Percentiles rank a stretch among this genome's conserved stretches.
Conservation (phyloP, 2,888 invertebrate species). For the Lepas anatifera region DNA sequence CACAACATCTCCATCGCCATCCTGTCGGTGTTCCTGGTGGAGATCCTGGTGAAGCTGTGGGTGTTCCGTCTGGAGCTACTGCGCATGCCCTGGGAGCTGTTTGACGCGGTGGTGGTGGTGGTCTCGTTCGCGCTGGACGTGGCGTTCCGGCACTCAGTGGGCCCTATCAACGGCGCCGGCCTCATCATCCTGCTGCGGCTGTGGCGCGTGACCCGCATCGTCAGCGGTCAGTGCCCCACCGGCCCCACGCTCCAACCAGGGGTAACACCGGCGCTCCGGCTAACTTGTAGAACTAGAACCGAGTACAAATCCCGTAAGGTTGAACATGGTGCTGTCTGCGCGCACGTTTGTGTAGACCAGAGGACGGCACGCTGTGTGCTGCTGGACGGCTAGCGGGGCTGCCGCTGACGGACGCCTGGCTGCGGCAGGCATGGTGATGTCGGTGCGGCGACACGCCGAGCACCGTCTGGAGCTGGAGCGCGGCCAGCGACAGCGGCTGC, state of each 20-base stretch:
- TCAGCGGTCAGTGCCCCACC: slow-evolving; percentile 33
- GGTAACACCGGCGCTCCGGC: too few relatives aligned
- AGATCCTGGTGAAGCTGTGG: slow-evolving; percentile 32
- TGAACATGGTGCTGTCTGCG: too few relatives aligned
- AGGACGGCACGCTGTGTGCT: too few relatives aligned
- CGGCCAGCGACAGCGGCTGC: not conserved
- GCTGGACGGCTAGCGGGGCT: not conserved
- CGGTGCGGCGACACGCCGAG: slow-evolving; percentile 16
- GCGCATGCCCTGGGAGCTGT: slow-evolving; percentile 34
- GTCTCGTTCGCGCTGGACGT: slow-evolving; percentile 35
- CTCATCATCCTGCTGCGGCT: slow-evolving; percentile 35
- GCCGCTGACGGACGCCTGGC: not conserved
- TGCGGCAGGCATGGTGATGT: slow-evolving; percentile 24
- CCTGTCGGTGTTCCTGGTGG: slow-evolving; percentile 33
- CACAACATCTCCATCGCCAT: slow-evolving; percentile 34
- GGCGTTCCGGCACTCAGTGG: slow-evolving; percentile 30
- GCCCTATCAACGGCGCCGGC: slow-evolving; percentile 32
- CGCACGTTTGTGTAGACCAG: too few relatives aligned
- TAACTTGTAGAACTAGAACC: too few relatives aligned
- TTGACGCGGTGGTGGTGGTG: slow-evolving; percentile 36
- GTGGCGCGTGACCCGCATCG: slow-evolving; percentile 36
- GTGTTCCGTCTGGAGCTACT: slow-evolving; percentile 34
- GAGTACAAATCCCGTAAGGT: too few relatives aligned
- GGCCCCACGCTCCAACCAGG: too few relatives aligned
- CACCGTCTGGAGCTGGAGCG: slow-evolving; percentile 14